Conservation (phyloP, 1,140 invertebrate species). For the Neodiprion fabricii region DNA sequence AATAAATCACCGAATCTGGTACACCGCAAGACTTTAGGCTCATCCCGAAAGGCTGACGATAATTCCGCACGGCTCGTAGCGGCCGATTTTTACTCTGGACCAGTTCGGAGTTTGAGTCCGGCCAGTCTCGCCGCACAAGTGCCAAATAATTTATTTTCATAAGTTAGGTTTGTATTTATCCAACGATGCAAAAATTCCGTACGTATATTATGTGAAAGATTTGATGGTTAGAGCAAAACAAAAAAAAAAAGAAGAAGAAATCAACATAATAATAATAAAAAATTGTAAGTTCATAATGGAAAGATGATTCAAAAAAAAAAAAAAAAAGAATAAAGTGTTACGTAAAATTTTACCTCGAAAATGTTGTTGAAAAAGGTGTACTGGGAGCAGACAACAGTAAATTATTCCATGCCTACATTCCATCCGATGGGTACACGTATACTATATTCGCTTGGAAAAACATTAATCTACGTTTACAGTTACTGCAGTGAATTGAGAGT, state of each 20-base stretch:
- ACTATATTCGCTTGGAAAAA: too few relatives aligned
- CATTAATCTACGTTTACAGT: too few relatives aligned
- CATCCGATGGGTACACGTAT: too few relatives aligned
- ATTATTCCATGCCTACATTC: too few relatives aligned
- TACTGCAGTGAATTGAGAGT: too few relatives aligned
- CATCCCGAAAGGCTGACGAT: slow-evolving; percentile 5
- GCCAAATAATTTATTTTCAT: slow-evolving; percentile 5
- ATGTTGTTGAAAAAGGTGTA: background rate
- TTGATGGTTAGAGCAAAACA: slow-evolving; percentile 21
- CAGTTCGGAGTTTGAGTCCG: background rate
- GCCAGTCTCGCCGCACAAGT: slow-evolving; percentile 3
- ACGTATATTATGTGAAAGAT: too few relatives aligned
- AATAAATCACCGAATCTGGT: background rate
- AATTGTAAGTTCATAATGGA: slow-evolving; percentile 20
- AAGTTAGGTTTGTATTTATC: slow-evolving; percentile 6
- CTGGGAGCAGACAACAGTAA: too few relatives aligned
- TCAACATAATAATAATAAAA: slow-evolving; percentile 40
- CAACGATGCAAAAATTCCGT: background rate
- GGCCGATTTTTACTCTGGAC: background rate
- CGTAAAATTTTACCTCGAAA: slow-evolving; percentile 43
- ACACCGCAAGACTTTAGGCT: background rate
- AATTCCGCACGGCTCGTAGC: background rate
- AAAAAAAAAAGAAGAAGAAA: slow-evolving; percentile 30
- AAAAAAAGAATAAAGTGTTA: slow-evolving; percentile 51
- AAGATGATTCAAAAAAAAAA: slow-evolving; percentile 36